These are phyloP conservation scores for Plebejus anna DNA, from an alignment of 2,888 invertebrate genomes.

Conservation along the genomic window DNA sequence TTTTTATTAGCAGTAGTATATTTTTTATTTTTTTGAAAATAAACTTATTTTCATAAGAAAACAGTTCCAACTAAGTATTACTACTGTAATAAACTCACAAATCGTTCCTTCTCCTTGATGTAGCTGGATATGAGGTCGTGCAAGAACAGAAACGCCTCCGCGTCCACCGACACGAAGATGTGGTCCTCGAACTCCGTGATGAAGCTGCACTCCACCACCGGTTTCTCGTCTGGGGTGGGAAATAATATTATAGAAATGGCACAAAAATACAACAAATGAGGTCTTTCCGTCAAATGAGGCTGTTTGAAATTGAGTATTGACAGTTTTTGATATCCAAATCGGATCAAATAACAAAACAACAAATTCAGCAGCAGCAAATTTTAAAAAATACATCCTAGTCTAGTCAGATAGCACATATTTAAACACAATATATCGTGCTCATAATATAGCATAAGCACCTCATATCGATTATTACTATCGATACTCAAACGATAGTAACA, in stretches of 20 bases:
- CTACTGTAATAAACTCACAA: slow-evolving; percentile 71
- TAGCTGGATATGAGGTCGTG: slow-evolving; percentile 98
- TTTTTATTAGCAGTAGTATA: no score
- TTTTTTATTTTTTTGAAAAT: no score
- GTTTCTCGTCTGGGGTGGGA: slow-evolving; percentile 83
- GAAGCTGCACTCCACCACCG: slow-evolving; percentile 96
- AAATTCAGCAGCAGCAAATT: no score
- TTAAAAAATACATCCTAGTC: not conserved
- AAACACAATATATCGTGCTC: not conserved
- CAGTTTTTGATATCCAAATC: no score
- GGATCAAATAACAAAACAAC: no score
- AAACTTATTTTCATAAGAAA: no score
- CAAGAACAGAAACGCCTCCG: slow-evolving; percentile 98
- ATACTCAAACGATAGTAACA: not conserved
- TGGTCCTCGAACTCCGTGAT: slow-evolving; percentile 99
- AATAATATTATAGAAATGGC: not conserved
- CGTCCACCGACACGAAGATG: slow-evolving; percentile 98
- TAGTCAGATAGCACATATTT: not conserved
- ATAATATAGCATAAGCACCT: no score
- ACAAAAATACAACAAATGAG: no score
- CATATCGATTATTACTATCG: not conserved
- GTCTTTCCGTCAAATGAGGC: no score
- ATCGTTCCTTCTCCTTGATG: slow-evolving; percentile 93
- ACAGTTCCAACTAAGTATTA: no score
- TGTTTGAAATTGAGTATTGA: not conserved